Evolutionary conservation across 2,113 vertebrate species (phyloP), one percentile per base, ranked within the genome.

Genomic region (Numenius arquata): DNA sequence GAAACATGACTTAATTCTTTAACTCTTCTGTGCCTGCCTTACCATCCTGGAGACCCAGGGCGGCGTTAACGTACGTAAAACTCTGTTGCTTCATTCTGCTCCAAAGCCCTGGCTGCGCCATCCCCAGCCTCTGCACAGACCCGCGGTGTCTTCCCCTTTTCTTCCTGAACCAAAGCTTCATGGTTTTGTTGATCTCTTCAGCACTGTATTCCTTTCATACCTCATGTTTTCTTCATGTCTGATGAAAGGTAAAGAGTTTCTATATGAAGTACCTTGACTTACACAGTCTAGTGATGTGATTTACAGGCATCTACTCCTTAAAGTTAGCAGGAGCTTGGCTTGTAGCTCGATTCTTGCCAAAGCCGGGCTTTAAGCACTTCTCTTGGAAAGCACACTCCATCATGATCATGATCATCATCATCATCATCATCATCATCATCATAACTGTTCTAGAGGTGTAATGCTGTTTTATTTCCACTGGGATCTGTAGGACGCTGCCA

Each of bases 1-100:
- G 84, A 85, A 96, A 58, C 80, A 55, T 47, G 84, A 83, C 85
- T 88, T 94, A 85, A 90, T 88, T 95, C 77, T 66, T 97, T 96
- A 97, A 97, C 95, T 92, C 95, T 84, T 93, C 66, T 50, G 4
- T 48, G 79, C 23, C 89, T 56, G 2, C 43, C 47, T 25, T 8
- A 23, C 53, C 26, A 3, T 47, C 43, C 65, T 74, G 4, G 7
- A 22, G 21, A 45, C 76, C 27, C 48, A 36, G 61, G 53, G 25
- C 23, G 8, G 48, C 20, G 4, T 32, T 71, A 18, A 13, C 0
- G 1, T 36, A 9, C 0, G 1, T 45, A 30, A 18, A 26, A 12
- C 75, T 67, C 30, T 0, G 17, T 19, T 21, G 52, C 58, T 75
- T 30, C 21, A 0, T 41, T 59, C 52, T 63, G 40, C 41, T 56